A percentile compares a stretch with the other conserved stretches of the same genome.
These are phyloP conservation scores for Hydrozoanthus gracilis DNA, from an alignment of 92 coral and sea anemone species.

Conservation along the genomic window DNA sequence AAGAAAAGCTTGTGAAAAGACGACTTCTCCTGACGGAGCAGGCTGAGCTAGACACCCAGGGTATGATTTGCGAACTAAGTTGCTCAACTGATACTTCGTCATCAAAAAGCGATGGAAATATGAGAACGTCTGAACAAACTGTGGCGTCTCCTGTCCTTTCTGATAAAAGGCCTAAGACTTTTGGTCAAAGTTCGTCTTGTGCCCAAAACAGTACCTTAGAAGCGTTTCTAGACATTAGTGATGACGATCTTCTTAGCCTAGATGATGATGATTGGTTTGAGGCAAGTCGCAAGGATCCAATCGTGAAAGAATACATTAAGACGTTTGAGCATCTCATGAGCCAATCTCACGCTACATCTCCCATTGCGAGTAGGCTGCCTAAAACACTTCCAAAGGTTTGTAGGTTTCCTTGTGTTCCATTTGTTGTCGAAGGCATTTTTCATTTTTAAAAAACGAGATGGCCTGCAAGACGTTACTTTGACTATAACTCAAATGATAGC, in stretches of 20 bases:
- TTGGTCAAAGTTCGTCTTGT: conserved; percentile 1
- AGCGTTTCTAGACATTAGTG: conserved; percentile 6
- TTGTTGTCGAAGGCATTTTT: background rate
- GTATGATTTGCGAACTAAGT: conserved; percentile 33
- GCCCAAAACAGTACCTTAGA: background rate
- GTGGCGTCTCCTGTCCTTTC: background rate
- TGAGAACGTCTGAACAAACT: conserved; percentile 22
- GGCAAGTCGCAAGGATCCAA: conserved; percentile 89
- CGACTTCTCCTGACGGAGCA: conserved; percentile 29
- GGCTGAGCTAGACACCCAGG: conserved; percentile 21
- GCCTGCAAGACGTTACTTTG: no score
- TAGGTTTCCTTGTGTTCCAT: background rate
- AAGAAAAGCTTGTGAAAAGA: conserved; percentile 38
- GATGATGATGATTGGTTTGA: conserved; percentile 89
- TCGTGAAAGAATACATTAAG: conserved; percentile 93
- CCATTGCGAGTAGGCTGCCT: background rate
- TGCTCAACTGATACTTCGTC: conserved; percentile 4
- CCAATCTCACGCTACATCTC: background rate
- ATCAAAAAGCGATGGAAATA: conserved; percentile 30
- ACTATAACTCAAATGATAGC: no score
- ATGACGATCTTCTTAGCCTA: conserved; percentile 60
- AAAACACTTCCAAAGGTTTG: conserved; percentile 10
- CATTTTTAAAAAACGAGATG: no score
- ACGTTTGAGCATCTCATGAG: conserved; percentile 75
- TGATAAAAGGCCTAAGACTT: background rate